Percentiles rank a stretch among this genome's conserved stretches.
Conservation (phyloP, 2,888 invertebrate species). For the Drosophila merina region DNA sequence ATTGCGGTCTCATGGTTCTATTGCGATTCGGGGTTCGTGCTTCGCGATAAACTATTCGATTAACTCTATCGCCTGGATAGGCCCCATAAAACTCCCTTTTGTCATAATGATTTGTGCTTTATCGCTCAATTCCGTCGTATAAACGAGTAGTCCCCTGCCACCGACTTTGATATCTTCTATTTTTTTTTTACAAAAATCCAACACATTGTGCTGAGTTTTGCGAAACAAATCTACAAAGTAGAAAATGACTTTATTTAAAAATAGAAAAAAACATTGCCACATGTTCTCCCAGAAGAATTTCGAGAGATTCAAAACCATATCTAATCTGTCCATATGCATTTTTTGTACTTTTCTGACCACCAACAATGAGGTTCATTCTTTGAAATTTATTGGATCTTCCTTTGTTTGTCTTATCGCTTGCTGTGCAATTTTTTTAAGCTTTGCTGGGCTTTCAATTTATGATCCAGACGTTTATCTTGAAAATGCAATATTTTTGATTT, state of each 20-base stretch:
- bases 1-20: conserved; percentile 33
- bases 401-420: conserved; percentile 7
- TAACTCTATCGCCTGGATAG: conserved; percentile 17
- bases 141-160: neutral
- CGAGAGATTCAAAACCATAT: no score
- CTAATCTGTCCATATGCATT: neutral
- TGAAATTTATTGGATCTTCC: neutral
- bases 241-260: neutral
- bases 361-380: conserved; percentile 2
- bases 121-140: conserved; percentile 22
- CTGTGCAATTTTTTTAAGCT: neutral
- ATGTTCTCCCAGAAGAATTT: neutral
- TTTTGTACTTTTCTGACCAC: conserved; percentile 17
- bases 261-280: neutral
- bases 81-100: conserved; percentile 18
- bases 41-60: conserved; percentile 20
- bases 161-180: no score
- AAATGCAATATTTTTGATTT: neutral
- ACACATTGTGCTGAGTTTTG: neutral
- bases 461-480: neutral
- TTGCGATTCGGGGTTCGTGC: conserved; percentile 17
- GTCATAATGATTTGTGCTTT: conserved; percentile 28
- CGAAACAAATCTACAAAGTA: neutral
- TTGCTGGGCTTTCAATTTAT: conserved; percentile 6
- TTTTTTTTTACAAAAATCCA: neutral